Evolutionary conservation across 2,888 invertebrate species (phyloP), one percentile per base, ranked within the genome.

Genomic region (Gasteruption jaculator): DNA sequence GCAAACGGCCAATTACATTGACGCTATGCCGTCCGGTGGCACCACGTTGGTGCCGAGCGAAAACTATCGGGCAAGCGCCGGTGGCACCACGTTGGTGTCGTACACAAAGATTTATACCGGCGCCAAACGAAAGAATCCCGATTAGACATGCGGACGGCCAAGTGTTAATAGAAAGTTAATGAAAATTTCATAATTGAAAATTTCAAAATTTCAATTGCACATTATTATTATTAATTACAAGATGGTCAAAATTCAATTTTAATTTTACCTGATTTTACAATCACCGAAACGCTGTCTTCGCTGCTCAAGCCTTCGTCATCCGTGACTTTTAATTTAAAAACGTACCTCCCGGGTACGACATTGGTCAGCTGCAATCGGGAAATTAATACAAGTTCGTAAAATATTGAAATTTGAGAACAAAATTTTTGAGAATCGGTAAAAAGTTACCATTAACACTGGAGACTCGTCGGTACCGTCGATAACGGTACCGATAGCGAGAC

Each of bases 231-330:
- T 14, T 5, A n/a, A 19, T 6, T 26, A 37, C 32, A 4, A 20
- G 3, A 25, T 12, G 22, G 7, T 2, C 8, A 15, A 10, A 3
- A 8, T 5, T 8, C 27, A 5, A 5, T n/a, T n/a, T 27, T 27
- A 14, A 27, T 25, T 16, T 52, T 63, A 77, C 79, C 77, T 58
- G 75, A 71, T 63, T 89, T 88, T 1, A 95, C 87, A 56, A 85
- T 80, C 55, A 95, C 78, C 39, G 86, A 87, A 15, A 90, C 90
- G 0, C 86, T 84, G 66, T 94, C 92, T 11, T 83, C 82, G 53
- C 81, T 83, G 1, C 82, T 82, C 39, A 89, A 75, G 0, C 94
- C 94, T 67, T 94, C 92, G 52, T 88, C 89, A 68, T 95, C 95
- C 26, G 78, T 85, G 1, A 95, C 93, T n/a, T 85, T 86, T 42